Evolutionary conservation across 2,113 vertebrate species (phyloP).

Genomic region (Nibea albiflora): DNA sequence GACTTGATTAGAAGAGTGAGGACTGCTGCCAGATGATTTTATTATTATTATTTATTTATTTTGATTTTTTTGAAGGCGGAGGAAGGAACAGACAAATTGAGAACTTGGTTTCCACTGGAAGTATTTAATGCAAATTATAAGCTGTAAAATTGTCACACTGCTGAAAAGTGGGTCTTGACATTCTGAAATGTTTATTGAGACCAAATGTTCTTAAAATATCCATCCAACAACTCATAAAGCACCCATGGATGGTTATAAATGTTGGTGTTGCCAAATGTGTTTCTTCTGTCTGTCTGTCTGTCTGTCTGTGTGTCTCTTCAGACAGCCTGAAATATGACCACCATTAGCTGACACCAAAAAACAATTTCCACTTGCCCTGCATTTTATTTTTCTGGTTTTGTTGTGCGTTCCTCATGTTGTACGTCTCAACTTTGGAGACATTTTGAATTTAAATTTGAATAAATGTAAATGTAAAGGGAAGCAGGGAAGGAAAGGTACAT

Average conservation of each 20-base stretch:
- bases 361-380: not conserved
- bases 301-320: not conserved
- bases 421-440: not conserved
- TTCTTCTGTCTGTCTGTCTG: not conserved
- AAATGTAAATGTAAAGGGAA: slow-evolving; percentile 6
- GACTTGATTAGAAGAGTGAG: slow-evolving; percentile 4
- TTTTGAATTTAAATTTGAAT: not conserved
- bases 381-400: not conserved
- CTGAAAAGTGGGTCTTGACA: slow-evolving; percentile 17
- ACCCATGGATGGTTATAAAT: not conserved
- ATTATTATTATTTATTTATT: not conserved
- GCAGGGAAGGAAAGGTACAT: slow-evolving; percentile 5
- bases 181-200: slow-evolving; percentile 20
- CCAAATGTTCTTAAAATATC: slow-evolving; percentile 23
- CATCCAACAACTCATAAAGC: slow-evolving; percentile 17
- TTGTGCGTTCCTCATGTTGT: not conserved
- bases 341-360: not conserved
- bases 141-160: slow-evolving; percentile 27
- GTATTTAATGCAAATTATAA: slow-evolving; percentile 29
- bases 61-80: not conserved
- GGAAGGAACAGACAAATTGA: not conserved
- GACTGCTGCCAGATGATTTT: slow-evolving; percentile 2
- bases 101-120: not conserved
- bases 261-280: not conserved
- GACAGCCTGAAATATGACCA: slow-evolving; percentile 15